A percentile compares a stretch with the other conserved stretches of the same genome.
Conservation (phyloP, 2,797 vertebrate species). For the Novumbra hubbsi region DNA sequence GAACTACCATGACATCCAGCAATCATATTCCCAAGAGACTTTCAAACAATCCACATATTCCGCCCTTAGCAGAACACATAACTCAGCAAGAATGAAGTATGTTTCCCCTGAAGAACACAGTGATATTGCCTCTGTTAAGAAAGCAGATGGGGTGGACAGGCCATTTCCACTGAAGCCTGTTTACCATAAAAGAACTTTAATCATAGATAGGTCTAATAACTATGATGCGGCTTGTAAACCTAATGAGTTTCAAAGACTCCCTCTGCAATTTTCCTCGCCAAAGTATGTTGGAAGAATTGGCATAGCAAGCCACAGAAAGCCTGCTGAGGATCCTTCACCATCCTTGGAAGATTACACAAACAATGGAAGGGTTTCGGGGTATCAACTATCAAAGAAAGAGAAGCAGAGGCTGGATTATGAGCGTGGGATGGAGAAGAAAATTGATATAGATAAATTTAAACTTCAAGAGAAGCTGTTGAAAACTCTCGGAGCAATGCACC, state of each 20-base stretch:
- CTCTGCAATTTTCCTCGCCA: slow-evolving; percentile 29
- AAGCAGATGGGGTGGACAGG: slow-evolving; percentile 60
- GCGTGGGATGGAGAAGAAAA: slow-evolving; percentile 66
- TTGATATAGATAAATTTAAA: slow-evolving; percentile 71
- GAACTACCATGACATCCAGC: slow-evolving; percentile 33
- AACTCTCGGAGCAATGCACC: slow-evolving; percentile 69
- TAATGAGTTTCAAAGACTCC: slow-evolving; percentile 36
- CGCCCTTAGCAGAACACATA: slow-evolving; percentile 31
- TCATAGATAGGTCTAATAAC: slow-evolving; percentile 18
- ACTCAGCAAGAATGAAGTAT: slow-evolving; percentile 34
- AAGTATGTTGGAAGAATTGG: slow-evolving; percentile 30
- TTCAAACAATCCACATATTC: slow-evolving; percentile 27
- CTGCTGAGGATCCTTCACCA: background rate
- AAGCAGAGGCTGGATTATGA: slow-evolving; percentile 22
- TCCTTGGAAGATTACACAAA: slow-evolving; percentile 14
- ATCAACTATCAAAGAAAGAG: slow-evolving; percentile 18
- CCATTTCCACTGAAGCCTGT: slow-evolving; percentile 81
- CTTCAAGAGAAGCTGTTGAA: slow-evolving; percentile 78
- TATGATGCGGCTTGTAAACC: slow-evolving; percentile 27
- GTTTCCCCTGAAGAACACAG: slow-evolving; percentile 31
- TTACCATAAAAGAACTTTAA: slow-evolving; percentile 57
- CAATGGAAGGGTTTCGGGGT: slow-evolving; percentile 22
- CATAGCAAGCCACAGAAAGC: slow-evolving; percentile 11
- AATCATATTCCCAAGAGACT: slow-evolving; percentile 34
- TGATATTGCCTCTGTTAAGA: slow-evolving; percentile 39